Percentiles rank a stretch among this genome's conserved stretches.
Conservation (phyloP, 2,797 vertebrate species). For the Myotis findleyi region DNA sequence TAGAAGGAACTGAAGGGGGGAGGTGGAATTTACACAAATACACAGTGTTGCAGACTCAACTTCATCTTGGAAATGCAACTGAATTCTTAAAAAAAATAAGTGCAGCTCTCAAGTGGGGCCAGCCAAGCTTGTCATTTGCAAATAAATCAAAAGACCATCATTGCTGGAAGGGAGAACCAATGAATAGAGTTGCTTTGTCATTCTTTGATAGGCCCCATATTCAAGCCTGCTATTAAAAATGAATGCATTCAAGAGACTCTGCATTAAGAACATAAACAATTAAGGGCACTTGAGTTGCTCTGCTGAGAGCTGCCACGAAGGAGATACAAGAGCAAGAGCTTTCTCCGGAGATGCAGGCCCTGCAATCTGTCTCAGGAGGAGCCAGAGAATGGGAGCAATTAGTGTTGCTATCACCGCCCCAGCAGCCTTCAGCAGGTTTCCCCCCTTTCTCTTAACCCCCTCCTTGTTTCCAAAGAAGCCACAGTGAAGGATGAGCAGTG, state of each 20-base stretch:
- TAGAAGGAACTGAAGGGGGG: constrained; percentile 77
- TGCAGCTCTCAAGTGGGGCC: constrained; percentile 84
- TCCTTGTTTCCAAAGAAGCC: constrained; percentile 75
- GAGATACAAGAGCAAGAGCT: constrained; percentile 81
- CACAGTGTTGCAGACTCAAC: constrained; percentile 69
- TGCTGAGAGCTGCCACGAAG: constrained; percentile 85
- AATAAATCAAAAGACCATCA: constrained; percentile 90
- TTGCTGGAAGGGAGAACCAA: constrained; percentile 84
- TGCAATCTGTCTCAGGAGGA: constrained; percentile 81
- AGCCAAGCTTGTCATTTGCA: constrained; percentile 88
- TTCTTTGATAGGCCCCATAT: constrained; percentile 87
- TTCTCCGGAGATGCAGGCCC: constrained; percentile 82
- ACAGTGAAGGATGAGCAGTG: constrained; percentile 52
- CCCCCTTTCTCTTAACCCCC: constrained; percentile 56
- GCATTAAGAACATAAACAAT: constrained; percentile 91
- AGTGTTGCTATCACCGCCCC: constrained; percentile 79
- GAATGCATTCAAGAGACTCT: constrained; percentile 90
- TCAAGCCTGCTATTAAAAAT: constrained; percentile 91
- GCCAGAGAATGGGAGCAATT: constrained; percentile 84
- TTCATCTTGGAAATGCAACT: constrained; percentile 84
- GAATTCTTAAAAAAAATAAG: constrained; percentile 85
- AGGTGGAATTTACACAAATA: constrained; percentile 69
- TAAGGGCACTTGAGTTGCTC: constrained; percentile 89
- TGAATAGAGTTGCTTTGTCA: constrained; percentile 87
- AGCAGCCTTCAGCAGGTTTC: constrained; percentile 73